phyloP scores from a whole-genome alignment of 2,113 vertebrate genomes.

The Perognathus longimembris region DNA sequence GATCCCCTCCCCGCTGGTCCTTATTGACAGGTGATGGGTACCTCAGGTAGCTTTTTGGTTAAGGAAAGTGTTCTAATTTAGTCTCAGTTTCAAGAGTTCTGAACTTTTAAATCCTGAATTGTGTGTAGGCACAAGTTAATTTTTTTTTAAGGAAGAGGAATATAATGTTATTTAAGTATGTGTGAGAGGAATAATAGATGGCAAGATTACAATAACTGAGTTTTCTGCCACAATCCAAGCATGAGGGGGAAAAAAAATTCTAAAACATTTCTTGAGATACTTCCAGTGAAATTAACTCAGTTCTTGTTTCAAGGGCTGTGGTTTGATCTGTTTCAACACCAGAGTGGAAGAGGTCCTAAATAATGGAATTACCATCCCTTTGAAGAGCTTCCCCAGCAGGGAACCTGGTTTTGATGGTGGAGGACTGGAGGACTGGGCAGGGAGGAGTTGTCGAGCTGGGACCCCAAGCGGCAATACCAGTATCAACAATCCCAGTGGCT shows the following conservation, averaged over 20 bases:
- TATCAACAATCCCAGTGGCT: background rate
- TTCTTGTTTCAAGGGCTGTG: background rate
- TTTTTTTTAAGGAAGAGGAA: constrained; percentile 56
- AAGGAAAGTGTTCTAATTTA: constrained; percentile 65
- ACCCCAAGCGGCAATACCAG: background rate
- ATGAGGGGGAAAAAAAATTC: background rate
- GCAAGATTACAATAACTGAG: constrained; percentile 37
- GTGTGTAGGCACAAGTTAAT: constrained; percentile 59
- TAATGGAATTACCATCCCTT: constrained; percentile 52
- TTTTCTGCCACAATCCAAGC: constrained; percentile 7
- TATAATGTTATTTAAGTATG: constrained; percentile 65
- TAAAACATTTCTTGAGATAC: background rate
- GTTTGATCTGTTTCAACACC: constrained; percentile 5
- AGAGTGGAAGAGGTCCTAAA: constrained; percentile 48
- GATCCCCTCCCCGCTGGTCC: background rate
- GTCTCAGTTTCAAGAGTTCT: constrained; percentile 42
- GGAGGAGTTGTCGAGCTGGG: background rate
- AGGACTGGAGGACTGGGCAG: background rate
- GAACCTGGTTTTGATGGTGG: constrained; percentile 24
- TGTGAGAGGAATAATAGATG: constrained; percentile 56
- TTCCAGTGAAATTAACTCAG: constrained; percentile 14
- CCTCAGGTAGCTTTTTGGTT: constrained; percentile 49
- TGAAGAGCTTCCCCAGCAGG: constrained; percentile 52
- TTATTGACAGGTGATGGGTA: background rate
- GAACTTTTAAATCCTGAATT: constrained; percentile 63